These are phyloP conservation scores for Phymastichus coffea DNA, from an alignment of 1,140 invertebrate species.

Conservation along the genomic window DNA sequence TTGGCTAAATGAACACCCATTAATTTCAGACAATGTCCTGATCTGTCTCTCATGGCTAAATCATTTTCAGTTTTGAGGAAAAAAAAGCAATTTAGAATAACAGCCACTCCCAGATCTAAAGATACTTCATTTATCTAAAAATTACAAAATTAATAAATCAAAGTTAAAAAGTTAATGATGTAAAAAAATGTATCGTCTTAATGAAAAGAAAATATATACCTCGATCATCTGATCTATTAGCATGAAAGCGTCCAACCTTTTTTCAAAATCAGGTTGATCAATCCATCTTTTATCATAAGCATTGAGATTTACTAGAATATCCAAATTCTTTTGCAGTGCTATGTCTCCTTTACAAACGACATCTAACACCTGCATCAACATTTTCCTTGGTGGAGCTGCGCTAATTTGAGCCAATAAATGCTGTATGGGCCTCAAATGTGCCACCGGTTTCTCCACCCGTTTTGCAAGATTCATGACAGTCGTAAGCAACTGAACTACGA, in stretches of 20 bases:
- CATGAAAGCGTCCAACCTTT: slow-evolving; percentile 73
- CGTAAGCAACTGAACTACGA: slow-evolving; percentile 64
- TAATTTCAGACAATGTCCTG: slow-evolving; percentile 72
- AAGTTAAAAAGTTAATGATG: no score
- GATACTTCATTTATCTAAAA: slow-evolving; percentile 53
- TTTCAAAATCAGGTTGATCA: slow-evolving; percentile 89
- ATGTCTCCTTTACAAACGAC: slow-evolving; percentile 55
- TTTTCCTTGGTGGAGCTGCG: slow-evolving; percentile 63
- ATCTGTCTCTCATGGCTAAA: slow-evolving; percentile 76
- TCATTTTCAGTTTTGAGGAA: slow-evolving; percentile 78
- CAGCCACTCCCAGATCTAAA: slow-evolving; percentile 68
- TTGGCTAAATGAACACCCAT: slow-evolving; percentile 63
- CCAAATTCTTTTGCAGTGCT: slow-evolving; percentile 44
- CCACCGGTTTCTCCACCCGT: slow-evolving; percentile 64
- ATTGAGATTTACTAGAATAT: slow-evolving; percentile 73
- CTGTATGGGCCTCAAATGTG: slow-evolving; percentile 67
- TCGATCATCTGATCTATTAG: slow-evolving; percentile 63
- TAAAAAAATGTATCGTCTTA: background rate
- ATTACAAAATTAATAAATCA: background rate
- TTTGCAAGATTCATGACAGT: slow-evolving; percentile 74
- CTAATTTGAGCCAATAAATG: slow-evolving; percentile 66
- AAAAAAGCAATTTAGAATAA: slow-evolving; percentile 82
- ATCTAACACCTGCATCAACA: slow-evolving; percentile 62
- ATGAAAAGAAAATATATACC: slow-evolving; percentile 6
- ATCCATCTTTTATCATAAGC: slow-evolving; percentile 82